These are phyloP conservation scores for Megastigmus dorsalis DNA, from an alignment of 2,888 invertebrate species.

Conservation along the genomic window DNA sequence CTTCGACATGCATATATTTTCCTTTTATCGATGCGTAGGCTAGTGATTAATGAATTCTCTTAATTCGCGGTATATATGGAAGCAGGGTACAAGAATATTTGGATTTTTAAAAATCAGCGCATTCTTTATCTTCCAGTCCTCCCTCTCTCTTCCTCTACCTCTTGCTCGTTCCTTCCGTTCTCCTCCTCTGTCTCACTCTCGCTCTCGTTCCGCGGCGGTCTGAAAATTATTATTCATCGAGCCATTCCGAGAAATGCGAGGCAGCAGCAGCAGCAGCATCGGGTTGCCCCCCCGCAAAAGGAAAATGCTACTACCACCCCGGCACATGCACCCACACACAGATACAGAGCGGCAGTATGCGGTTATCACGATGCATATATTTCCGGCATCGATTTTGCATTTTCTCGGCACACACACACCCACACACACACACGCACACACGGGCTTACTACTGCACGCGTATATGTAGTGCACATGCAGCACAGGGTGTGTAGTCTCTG, in stretches of 20 bases:
- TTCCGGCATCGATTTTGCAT: conserved; percentile 53
- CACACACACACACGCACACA: background rate
- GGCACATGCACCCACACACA: no score
- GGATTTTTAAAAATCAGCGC: background rate
- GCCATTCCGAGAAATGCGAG: conserved; percentile 33
- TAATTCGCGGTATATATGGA: no score
- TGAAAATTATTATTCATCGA: conserved; percentile 50
- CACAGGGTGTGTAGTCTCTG: background rate
- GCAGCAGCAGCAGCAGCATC: no score
- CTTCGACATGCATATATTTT: no score
- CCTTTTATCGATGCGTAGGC: no score
- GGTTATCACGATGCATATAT: conserved; percentile 50
- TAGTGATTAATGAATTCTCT: no score
- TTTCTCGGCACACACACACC: background rate
- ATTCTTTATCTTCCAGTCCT: background rate
- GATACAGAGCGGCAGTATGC: background rate
- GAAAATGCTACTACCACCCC: conserved; percentile 22
- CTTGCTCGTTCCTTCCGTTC: no score
- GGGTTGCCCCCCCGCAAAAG: no score
- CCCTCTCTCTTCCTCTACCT: background rate
- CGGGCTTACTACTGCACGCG: no score
- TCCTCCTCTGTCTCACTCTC: conserved; percentile 3
- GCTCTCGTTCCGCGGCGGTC: background rate
- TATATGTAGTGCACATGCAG: background rate
- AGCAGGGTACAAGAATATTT: no score